Percentiles rank a stretch among this genome's conserved stretches.
Conservation (phyloP, 92 coral and sea anemone species). For the Muricea muricata region DNA sequence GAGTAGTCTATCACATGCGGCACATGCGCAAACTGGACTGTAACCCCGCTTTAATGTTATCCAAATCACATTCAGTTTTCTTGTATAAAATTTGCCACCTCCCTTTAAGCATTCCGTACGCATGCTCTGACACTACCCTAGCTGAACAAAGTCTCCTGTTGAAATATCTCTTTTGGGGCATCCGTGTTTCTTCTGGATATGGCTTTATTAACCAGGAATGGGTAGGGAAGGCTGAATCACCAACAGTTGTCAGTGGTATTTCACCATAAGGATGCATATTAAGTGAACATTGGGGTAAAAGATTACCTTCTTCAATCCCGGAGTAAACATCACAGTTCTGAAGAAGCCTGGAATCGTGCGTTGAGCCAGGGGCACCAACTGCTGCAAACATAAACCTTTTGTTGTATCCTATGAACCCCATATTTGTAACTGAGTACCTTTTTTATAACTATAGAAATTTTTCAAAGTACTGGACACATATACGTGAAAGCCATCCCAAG, state of each 20-base stretch:
- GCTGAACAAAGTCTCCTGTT: slow-evolving; percentile 24
- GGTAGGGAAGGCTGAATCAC: background rate
- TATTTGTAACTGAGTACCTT: slow-evolving; percentile 66
- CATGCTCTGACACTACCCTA: slow-evolving; percentile 60
- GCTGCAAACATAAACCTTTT: slow-evolving; percentile 69
- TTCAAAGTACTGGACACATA: slow-evolving; percentile 58
- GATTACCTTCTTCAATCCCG: background rate
- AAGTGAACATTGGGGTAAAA: background rate
- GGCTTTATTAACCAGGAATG: background rate
- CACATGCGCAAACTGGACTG: no score
- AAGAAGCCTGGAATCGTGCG: background rate
- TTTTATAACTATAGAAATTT: slow-evolving; percentile 66
- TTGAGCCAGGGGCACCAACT: slow-evolving; percentile 50
- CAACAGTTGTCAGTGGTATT: background rate
- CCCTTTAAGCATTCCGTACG: slow-evolving; percentile 63
- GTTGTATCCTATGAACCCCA: slow-evolving; percentile 65
- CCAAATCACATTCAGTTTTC: slow-evolving; percentile 70
- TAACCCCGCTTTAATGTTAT: no score
- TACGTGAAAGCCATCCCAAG: slow-evolving; percentile 74
- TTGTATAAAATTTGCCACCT: slow-evolving; percentile 53
- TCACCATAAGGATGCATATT: background rate
- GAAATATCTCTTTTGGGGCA: background rate
- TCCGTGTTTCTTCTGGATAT: background rate
- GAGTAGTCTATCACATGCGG: no score
- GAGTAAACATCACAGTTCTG: background rate